Evolutionary conservation across 2,888 invertebrate genomes (phyloP), one percentile per base, ranked within the genome.

Genomic region (Drosophila melanosoma): DNA sequence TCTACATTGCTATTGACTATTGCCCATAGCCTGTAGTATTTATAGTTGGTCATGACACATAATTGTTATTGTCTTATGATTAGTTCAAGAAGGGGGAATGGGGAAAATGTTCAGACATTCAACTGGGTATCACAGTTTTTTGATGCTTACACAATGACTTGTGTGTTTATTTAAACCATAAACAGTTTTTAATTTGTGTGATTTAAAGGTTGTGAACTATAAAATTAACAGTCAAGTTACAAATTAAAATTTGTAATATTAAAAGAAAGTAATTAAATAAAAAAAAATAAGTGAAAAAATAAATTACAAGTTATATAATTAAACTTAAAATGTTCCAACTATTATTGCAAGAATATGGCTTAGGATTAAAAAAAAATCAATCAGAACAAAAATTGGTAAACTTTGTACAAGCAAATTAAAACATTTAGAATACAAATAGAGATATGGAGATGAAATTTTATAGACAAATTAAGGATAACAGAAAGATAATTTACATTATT

Each of bases 71-170:
- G 59, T 78, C 85, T 86, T 86, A 81, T 80, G 83, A 70, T 74
- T 66, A 51, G 72, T 77, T 86, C 83, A 83, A 15, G 42, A 3
- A 36, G 20, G 17, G 23, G 11, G 7, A 36, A 36, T 23, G 23
- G 17, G 59, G 32, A 52, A 10, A 58, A 54, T 38, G 53, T 45
- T 68, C 54, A 63, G 59, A 65, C 52, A 61, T n/a, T 17, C 56
- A 57, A 72, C 49, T 23, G 49, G 45, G 67, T 73, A 70, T 60
- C 83, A 88, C 79, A 83, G 73, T 81, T 83, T 86, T 81, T 76
- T 88, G 74, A 82, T 74, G 86, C 68, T 76, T 82, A 83, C 77
- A 67, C 74, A 88, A 82, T 76, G 71, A 73, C 76, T 71, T 79
- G 61, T 61, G 59, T 63, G 53, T 35, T 53, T 35, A 35, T 35